Evolutionary conservation across 2,797 vertebrate species (phyloP), one percentile per base, ranked within the genome.

Genomic region (Gambusia yucatana): DNA sequence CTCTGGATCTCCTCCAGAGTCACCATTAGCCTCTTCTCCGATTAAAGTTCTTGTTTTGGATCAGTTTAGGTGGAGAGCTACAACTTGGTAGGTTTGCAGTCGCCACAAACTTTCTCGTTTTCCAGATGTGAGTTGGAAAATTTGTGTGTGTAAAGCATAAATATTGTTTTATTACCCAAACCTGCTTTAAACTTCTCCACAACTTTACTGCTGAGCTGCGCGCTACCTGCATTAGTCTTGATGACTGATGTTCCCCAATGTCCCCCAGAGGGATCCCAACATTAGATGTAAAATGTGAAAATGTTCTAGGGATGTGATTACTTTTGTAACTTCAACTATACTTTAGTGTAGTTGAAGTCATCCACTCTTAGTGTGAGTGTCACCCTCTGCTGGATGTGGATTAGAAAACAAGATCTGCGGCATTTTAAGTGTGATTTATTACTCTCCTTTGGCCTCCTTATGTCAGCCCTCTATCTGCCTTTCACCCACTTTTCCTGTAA

Each of bases 401-500:
- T 41, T 67, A 41, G 63, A 67, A 67, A 75, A 41, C 50, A 57
- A 72, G 22, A 73, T 75, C 71, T 73, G 39, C 77, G 73, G 76
- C 59, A 50, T 84, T 61, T n/a, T 76, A 6, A 84, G 82, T 76
- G 71, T 77, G 78, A 84, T 82, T 70, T 77, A 77, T 89, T 89
- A 75, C 87, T 91, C 86, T 87, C 72, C 57, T 50, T 79, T 87
- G 88, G 86, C 90, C 89, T 87, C 86, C 81, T 90, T 87, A 82
- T 90, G 89, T 92, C 90, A 92, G 87, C 76, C 74, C 65, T 92
- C 78, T 75, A 28, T 77, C 88, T 84, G 88, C 89, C 86, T 92
- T 88, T 92, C 91, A 92, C 87, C 82, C 81, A 84, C 13, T 89
- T 65, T 48, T 41, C 22, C 16, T 3, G 71, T 22, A 10, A 22